Evolutionary conservation across 2,113 vertebrate genomes (phyloP), one percentile per base, ranked within the genome.

Genomic region (Hymenochirus boettgeri): DNA sequence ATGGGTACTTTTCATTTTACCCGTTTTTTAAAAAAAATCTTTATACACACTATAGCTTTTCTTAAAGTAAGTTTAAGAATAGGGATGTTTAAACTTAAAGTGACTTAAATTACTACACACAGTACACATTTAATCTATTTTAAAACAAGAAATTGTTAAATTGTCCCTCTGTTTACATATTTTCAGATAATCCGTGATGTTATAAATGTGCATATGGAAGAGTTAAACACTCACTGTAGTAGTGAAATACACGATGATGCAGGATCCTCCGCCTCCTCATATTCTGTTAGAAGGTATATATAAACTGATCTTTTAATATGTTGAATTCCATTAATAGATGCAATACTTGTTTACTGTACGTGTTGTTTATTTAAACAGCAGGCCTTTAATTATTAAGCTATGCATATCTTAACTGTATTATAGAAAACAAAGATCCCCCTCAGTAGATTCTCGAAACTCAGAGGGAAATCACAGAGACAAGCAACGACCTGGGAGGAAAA

Each of bases 131-230:
- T n/a, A n/a, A n/a, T n/a, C n/a, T n/a, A n/a, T n/a, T n/a, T n/a
- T n/a, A n/a, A n/a, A n/a, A n/a, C n/a, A n/a, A n/a, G n/a, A n/a
- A n/a, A n/a, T n/a, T n/a, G n/a, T n/a, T n/a, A n/a, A n/a, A n/a
- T n/a, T n/a, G n/a, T n/a, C n/a, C n/a, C n/a, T n/a, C n/a, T n/a
- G n/a, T n/a, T n/a, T n/a, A n/a, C n/a, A n/a, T n/a, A 35, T 11
- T 70, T 60, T 15, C 60, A 98, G 94, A 92, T 99, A 31, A 97
- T 99, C 63, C 86, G 93, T 47, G 94, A 98, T 64, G 95, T 99
- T 59, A 98, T 99, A 63, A 83, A 74, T 17, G 92, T 99, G 13
- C 95, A 99, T 78, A 96, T 97, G 75, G 91, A 83, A 56, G 94
- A 97, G 60, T 89, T 99, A n/a, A 74, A 81, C 71, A 80, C 75